Evolutionary conservation across 2,888 invertebrate genomes (phyloP).

Genomic region (Heliconius ethilla): DNA sequence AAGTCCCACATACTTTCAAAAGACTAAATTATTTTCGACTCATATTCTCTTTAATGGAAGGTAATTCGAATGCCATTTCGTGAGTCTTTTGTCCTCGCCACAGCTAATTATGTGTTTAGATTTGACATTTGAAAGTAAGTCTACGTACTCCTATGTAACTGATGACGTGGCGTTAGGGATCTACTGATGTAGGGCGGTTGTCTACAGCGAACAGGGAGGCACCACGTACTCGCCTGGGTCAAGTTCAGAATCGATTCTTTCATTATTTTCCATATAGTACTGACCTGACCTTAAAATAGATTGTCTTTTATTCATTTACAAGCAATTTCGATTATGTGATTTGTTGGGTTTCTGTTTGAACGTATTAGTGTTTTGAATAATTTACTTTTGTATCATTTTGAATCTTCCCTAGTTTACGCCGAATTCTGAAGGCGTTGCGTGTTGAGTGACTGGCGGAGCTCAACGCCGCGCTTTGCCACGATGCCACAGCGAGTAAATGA

Average conservation of each 20-base stretch:
- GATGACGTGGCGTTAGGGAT: constrained; percentile 8
- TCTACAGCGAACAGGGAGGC: constrained; percentile 1
- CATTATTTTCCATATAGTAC: neutral
- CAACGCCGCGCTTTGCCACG: neutral
- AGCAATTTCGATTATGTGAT: neutral
- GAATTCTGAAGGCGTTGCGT: no score
- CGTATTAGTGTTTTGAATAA: neutral
- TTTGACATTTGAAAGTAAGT: constrained; percentile 15
- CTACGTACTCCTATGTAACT: neutral
- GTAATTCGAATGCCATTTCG: constrained; percentile 18
- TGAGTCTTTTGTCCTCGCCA: neutral
- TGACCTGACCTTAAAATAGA: constrained; percentile 18
- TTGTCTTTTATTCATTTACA: neutral
- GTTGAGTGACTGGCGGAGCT: neutral
- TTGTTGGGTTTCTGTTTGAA: neutral
- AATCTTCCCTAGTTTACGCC: no score
- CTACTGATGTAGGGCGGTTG: neutral
- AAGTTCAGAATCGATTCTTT: constrained; percentile 22
- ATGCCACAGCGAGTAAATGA: neutral
- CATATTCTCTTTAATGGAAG: neutral
- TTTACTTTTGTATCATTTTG: neutral
- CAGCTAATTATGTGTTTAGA: constrained; percentile 9
- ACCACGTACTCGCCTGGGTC: constrained; percentile 5
- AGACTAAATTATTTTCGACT: neutral
- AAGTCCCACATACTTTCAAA: neutral